A percentile compares a stretch with the other conserved stretches of the same genome.
Conservation (phyloP, 2,888 invertebrate genomes). For the Luffia ferchaultella region DNA sequence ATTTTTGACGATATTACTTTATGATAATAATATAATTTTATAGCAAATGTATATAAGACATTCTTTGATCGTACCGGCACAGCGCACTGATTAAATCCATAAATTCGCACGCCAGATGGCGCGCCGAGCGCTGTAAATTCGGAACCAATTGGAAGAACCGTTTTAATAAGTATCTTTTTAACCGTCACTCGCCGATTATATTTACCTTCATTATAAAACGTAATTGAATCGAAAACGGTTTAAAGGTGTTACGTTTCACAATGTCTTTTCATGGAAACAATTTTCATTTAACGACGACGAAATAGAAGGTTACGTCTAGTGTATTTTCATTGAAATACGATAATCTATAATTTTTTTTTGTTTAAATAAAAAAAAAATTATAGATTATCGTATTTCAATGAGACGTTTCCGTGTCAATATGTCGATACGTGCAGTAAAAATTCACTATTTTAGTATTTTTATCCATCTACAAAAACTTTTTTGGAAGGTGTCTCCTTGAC, state of each 20-base stretch:
- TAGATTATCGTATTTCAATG: too few species aligned
- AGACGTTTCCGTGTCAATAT: too few species aligned
- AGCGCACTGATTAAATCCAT: slow-evolving; percentile 54
- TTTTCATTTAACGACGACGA: neutral
- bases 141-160: slow-evolving; percentile 46
- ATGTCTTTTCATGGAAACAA: neutral
- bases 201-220: neutral
- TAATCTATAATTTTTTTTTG: too few species aligned
- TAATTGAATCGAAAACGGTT: neutral
- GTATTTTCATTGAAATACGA: too few species aligned
- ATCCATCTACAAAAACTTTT: too few species aligned
- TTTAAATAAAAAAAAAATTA: too few species aligned
- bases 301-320: too few species aligned
- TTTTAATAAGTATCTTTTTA: slow-evolving; percentile 17
- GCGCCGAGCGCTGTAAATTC: slow-evolving; percentile 52
- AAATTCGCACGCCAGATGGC: slow-evolving; percentile 57
- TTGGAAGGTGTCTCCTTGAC: too few species aligned
- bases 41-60: neutral
- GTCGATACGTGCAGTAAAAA: too few species aligned
- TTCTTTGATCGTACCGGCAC: slow-evolving; percentile 3
- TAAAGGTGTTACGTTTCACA: neutral
- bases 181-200: neutral
- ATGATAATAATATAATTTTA: neutral
- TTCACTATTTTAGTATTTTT: too few species aligned
- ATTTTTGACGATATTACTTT: too few species aligned